A percentile compares a stretch with the other conserved stretches of the same genome.
Conservation (phyloP, 1,140 invertebrate species). For the Drosophila chauvacae region DNA sequence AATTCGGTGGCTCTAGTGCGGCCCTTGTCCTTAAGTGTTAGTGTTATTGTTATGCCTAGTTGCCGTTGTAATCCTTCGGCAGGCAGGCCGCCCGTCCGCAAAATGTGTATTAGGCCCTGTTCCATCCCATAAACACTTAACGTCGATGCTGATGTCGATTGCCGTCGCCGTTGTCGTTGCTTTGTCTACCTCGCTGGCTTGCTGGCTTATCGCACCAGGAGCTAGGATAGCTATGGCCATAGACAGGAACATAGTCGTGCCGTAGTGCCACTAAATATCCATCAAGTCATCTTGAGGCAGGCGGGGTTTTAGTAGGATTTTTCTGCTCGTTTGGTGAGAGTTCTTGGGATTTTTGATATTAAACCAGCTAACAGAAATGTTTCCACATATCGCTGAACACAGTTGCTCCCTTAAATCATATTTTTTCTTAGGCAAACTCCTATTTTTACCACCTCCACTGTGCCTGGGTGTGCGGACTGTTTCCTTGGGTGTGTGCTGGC, state of each 20-base stretch:
- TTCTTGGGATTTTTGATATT: no score
- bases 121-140: slow-evolving; percentile 78
- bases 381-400: no score
- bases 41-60: slow-evolving; percentile 66
- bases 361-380: background rate
- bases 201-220: slow-evolving; percentile 66
- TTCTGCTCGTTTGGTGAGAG: no score
- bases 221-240: slow-evolving; percentile 29
- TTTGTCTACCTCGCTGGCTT: slow-evolving; percentile 59
- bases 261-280: slow-evolving; percentile 40
- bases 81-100: slow-evolving; percentile 1
- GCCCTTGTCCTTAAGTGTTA: slow-evolving; percentile 48
- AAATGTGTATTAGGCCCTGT: slow-evolving; percentile 23
- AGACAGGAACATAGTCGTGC: background rate
- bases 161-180: slow-evolving; percentile 20
- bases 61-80: slow-evolving; percentile 48
- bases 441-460: slow-evolving; percentile 1
- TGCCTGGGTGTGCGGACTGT: background rate
- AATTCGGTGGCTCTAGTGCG: slow-evolving; percentile 28
- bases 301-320: background rate
- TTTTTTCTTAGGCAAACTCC: background rate
- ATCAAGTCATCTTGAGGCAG: slow-evolving; percentile 11
- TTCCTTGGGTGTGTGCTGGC: slow-evolving; percentile 15
- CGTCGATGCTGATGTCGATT: slow-evolving; percentile 65
- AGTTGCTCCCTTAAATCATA: background rate